These are phyloP conservation scores for Eutrigla gurnardus DNA, from an alignment of 2,797 vertebrate genomes.

Conservation along the genomic window DNA sequence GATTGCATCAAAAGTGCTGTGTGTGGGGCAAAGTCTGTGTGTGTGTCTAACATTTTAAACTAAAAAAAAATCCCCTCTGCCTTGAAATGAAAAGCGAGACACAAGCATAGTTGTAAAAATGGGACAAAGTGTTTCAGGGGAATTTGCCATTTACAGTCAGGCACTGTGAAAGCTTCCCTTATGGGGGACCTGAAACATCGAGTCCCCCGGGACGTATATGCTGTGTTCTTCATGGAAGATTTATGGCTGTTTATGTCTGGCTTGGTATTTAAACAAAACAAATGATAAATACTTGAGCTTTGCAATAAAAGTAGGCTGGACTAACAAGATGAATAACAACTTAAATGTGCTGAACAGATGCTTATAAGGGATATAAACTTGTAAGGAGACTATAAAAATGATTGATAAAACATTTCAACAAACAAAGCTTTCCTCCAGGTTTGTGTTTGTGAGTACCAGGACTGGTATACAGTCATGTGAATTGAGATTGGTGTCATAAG, in stretches of 20 bases:
- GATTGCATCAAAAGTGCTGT: constrained; percentile 29
- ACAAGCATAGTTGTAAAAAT: constrained; percentile 70
- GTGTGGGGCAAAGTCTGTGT: not conserved
- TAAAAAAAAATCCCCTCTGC: constrained; percentile 32
- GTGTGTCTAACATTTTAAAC: constrained; percentile 23
- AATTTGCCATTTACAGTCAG: constrained; percentile 77
- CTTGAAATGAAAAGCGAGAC: constrained; percentile 52
- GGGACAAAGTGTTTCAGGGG: constrained; percentile 80
- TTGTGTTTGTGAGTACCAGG: not conserved
- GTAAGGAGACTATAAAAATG: not conserved
- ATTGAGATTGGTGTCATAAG: constrained; percentile 13
- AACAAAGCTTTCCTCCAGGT: not conserved
- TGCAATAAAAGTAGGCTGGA: constrained; percentile 66
- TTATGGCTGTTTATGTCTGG: constrained; percentile 79
- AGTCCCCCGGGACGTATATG: constrained; percentile 61
- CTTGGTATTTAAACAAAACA: constrained; percentile 82
- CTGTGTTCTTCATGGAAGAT: constrained; percentile 73
- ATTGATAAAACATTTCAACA: constrained; percentile 14
- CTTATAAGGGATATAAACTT: constrained; percentile 10
- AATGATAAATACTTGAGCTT: constrained; percentile 69
- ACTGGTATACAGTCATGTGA: not conserved
- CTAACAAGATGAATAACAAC: constrained; percentile 39
- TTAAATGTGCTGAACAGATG: constrained; percentile 38
- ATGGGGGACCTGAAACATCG: constrained; percentile 55
- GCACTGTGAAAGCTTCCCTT: constrained; percentile 50